Evolutionary conservation across 2,888 invertebrate species (phyloP).

Genomic region (Flabesymbios commensalis): DNA sequence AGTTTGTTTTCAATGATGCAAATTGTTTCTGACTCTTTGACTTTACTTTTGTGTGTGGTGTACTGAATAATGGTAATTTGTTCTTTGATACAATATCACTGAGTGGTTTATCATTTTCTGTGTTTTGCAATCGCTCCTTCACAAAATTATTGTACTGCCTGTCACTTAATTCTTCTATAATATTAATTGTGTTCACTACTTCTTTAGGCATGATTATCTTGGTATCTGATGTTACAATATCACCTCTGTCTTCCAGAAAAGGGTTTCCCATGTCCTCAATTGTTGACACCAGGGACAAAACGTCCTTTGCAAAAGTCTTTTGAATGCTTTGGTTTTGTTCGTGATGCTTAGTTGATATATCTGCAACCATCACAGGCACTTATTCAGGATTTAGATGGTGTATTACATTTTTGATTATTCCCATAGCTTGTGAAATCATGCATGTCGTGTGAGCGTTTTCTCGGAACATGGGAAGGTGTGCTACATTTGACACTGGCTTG

Average conservation of each 20-base stretch:
- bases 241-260: background rate
- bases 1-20: background rate
- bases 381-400: slow-evolving; percentile 39
- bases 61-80: slow-evolving; percentile 2
- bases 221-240: background rate
- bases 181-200: background rate
- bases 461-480: slow-evolving; percentile 12
- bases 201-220: background rate
- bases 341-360: slow-evolving; percentile 32
- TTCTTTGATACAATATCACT: slow-evolving; percentile 7
- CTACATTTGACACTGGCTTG: slow-evolving; percentile 11
- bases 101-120: background rate
- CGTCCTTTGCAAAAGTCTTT: background rate
- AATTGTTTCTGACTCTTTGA: background rate
- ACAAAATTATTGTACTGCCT: background rate
- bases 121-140: background rate
- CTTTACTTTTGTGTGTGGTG: background rate
- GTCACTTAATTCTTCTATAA: background rate
- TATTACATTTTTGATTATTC: slow-evolving; percentile 10
- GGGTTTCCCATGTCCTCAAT: slow-evolving; percentile 1
- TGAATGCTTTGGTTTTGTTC: background rate
- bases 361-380: slow-evolving; percentile 38
- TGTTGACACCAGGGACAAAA: background rate
- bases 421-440: slow-evolving; percentile 24
- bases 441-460: slow-evolving; percentile 9